Evolutionary conservation across 2,888 invertebrate species (phyloP), one percentile per base, ranked within the genome.

Genomic region (Lasius platythorax): DNA sequence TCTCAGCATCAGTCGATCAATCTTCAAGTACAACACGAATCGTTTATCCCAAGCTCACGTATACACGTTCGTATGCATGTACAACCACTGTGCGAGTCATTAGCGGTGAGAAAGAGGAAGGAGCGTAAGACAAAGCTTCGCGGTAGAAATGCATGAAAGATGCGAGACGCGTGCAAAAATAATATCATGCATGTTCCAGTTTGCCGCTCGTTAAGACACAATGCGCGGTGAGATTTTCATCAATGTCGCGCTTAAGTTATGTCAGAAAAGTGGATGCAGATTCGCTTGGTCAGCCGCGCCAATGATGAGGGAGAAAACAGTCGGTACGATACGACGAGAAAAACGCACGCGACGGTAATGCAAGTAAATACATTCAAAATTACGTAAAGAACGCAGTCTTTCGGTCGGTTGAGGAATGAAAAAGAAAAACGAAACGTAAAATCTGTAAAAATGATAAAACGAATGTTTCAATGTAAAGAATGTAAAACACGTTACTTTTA

Each of bases 151-250:
- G 28, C 30, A 30, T 8, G 76, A 23, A 76, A 78, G 78, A 68
- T 23, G 61, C 12, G 28, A 58, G 68, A 58, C n/a, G 33, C 40
- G 64, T 11, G 56, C 30, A 78, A 70, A 78, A 78, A 78, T 78
- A 78, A 70, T 56, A 23, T 28, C 23, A 33, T 56, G 70, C 78
- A 70, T 78, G 68, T 78, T 78, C 70, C 56, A 78, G 70, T 78
- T 70, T 68, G 30, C 30, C n/a, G 78, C 78, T 43, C 70, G 56
- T 58, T 58, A 68, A 56, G 40, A n/a, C 23, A 9, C 5, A 43
- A 4, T 18, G 64, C 33, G 33, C 37, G 50, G 23, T 40, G 28
- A 78, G 33, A 78, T 78, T 70, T 78, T 56, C 56, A 68, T 78
- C 78, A 78, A 78, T 70, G 78, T 33, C 30, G 70, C 40, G 43